A percentile compares a stretch with the other conserved stretches of the same genome.
Evolutionary conservation across 2,888 invertebrate species (phyloP).

Genomic region (Macaria notata): DNA sequence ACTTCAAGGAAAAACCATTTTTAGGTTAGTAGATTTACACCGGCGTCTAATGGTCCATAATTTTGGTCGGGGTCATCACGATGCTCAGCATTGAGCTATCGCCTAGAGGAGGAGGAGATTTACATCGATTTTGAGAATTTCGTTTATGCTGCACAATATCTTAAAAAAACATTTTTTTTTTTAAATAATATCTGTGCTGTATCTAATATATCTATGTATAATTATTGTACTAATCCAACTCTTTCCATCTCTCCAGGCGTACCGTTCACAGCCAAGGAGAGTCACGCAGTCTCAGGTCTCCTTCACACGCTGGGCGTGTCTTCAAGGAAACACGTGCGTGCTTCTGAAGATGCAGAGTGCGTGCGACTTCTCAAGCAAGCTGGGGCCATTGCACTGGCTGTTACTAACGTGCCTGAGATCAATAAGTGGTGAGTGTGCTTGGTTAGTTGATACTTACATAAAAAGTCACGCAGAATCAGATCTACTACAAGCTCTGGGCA

Average conservation of each 20-base stretch:
- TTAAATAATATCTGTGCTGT: too few relatives aligned
- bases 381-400: conserved; percentile 93
- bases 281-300: conserved; percentile 89
- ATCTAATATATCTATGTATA: too few relatives aligned
- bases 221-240: too few relatives aligned
- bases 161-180: too few relatives aligned
- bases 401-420: conserved; percentile 96
- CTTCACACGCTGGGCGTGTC: conserved; percentile 86
- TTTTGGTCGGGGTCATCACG: too few relatives aligned
- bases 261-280: conserved; percentile 96
- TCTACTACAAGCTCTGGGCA: conserved; percentile 86
- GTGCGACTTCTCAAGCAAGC: conserved; percentile 87
- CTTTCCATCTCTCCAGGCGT: conserved; percentile 81
- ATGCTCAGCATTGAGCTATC: too few relatives aligned
- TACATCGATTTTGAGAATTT: too few relatives aligned
- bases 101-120: too few relatives aligned
- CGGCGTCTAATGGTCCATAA: too few relatives aligned
- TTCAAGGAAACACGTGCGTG: conserved; percentile 83
- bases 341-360: conserved; percentile 89
- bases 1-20: conserved; percentile 88
- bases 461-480: conserved; percentile 90
- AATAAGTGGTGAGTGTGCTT: conserved; percentile 88
- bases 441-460: too few relatives aligned
- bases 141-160: too few relatives aligned
- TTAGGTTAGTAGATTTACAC: conserved; percentile 80